Evolutionary conservation across 2,113 vertebrate genomes (phyloP).

Genomic region (Trogon surrucura): DNA sequence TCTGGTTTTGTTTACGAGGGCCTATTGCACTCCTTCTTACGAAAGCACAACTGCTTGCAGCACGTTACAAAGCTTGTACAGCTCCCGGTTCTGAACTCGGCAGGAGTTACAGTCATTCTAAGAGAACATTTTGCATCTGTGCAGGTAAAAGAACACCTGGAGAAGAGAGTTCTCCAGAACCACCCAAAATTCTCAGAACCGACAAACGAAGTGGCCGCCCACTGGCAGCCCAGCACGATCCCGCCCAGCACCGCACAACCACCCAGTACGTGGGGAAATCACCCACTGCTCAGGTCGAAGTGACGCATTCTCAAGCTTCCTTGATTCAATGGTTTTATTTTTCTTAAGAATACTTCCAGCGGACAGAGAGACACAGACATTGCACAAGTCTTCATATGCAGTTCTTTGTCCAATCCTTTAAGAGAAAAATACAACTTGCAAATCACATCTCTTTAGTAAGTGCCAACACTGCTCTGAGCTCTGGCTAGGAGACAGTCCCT

Average conservation of each 20-base stretch:
- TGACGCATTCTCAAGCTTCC: not conserved
- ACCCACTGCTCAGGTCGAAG: not conserved
- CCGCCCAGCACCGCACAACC: not conserved
- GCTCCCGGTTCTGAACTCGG: not conserved
- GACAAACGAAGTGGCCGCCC: not conserved
- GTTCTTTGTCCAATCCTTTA: not conserved
- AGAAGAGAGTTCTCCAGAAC: not conserved
- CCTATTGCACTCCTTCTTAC: not conserved
- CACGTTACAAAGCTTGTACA: not conserved
- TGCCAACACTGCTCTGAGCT: not conserved
- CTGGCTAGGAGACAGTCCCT: conserved; percentile 31
- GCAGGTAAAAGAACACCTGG: not conserved
- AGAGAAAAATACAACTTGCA: not conserved
- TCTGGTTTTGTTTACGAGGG: not conserved
- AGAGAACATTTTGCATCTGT: not conserved
- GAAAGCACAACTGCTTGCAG: not conserved
- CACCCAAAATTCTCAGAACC: not conserved
- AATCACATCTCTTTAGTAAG: not conserved
- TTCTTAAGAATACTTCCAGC: conserved; percentile 54
- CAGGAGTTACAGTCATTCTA: not conserved
- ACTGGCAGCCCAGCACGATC: not conserved
- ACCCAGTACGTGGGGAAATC: not conserved
- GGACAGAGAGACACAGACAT: conserved; percentile 41
- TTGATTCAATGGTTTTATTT: conserved; percentile 60
- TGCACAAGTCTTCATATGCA: conserved; percentile 9